A percentile compares a stretch with the other conserved stretches of the same genome.
Conservation (phyloP, 2,888 invertebrate genomes). For the Graphium colonna region DNA sequence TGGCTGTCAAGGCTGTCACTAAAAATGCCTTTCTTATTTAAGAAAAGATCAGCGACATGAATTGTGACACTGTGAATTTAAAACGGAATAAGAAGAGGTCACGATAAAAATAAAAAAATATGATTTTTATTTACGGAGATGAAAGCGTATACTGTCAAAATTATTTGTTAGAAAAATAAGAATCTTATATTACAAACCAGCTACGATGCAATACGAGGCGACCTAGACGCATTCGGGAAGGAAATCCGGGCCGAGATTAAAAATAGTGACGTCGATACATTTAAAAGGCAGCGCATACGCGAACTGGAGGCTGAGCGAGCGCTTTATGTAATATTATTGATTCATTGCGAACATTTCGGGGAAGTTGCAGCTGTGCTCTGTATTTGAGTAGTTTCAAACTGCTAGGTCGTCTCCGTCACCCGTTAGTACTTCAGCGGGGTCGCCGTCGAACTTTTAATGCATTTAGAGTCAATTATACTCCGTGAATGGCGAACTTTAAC, state of each 20-base stretch:
- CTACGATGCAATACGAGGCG: not conserved
- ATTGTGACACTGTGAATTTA: too few relatives aligned
- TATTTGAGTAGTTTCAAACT: not conserved
- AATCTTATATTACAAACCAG: not conserved
- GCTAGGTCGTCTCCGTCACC: not conserved
- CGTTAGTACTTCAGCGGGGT: constrained; percentile 1
- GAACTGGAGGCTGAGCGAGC: not conserved
- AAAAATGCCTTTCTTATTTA: too few relatives aligned
- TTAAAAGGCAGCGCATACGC: constrained; percentile 16
- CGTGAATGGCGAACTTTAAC: not conserved
- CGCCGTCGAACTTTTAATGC: constrained; percentile 18
- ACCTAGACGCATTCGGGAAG: not conserved
- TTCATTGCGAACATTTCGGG: constrained; percentile 23
- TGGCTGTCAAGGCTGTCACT: too few relatives aligned
- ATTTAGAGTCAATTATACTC: constrained; percentile 17
- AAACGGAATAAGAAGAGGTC: too few relatives aligned
- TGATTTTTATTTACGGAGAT: too few relatives aligned
- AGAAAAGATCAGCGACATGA: too few relatives aligned
- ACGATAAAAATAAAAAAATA: too few relatives aligned
- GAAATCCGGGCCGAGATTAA: constrained; percentile 12
- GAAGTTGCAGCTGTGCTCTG: constrained; percentile 1
- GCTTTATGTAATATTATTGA: constrained; percentile 22
- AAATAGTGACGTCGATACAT: constrained; percentile 15
- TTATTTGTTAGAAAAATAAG: not conserved
- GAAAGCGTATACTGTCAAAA: not conserved